Evolutionary conservation across 2,113 vertebrate genomes (phyloP), one percentile per base, ranked within the genome.

Genomic region (Pseudonaja textilis): DNA sequence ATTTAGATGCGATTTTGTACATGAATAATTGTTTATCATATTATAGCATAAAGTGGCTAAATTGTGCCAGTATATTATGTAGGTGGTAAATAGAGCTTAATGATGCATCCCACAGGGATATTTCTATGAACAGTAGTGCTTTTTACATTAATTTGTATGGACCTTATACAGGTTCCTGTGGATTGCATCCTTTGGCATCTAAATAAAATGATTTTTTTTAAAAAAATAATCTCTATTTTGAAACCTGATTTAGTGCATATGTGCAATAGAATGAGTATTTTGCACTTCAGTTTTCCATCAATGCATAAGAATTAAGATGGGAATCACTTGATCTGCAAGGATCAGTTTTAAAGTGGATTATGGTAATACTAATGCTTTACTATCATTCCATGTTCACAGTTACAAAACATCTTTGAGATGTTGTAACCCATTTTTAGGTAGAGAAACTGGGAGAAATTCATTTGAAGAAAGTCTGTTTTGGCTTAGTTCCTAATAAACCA

Each of bases 231-330:
- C 64, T 92, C 54, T 94, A 93, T 95, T 93, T 95, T 85, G 89
- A 93, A 96, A 95, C 93, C 93, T 95, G 93, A 96, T 95, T 95
- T 95, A 94, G 87, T 96, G 89, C 93, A 87, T 92, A 90, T 87
- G 96, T 96, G 97, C 96, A 97, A 96, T 97, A 96, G 96, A 95
- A 91, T 96, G 94, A 93, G 94, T 96, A 96, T 96, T 97, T 97
- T 97, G 97, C 97, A 97, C 97, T 97, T 97, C 96, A 96, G 95
- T 96, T 96, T 96, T 93, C 89, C 96, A 94, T 85, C 0, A 87
- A 96, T 96, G 95, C 97, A 96, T 96, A 97, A 97, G 94, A 93
- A 25, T 95, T 95, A 96, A 94, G 87, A 93, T 94, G 94, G 91
- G 94, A 95, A 94, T 93, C 94, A 94, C 91, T 96, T 94, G 94